Conservation (phyloP, 2,888 invertebrate genomes). For the Drosophila cracens region DNA sequence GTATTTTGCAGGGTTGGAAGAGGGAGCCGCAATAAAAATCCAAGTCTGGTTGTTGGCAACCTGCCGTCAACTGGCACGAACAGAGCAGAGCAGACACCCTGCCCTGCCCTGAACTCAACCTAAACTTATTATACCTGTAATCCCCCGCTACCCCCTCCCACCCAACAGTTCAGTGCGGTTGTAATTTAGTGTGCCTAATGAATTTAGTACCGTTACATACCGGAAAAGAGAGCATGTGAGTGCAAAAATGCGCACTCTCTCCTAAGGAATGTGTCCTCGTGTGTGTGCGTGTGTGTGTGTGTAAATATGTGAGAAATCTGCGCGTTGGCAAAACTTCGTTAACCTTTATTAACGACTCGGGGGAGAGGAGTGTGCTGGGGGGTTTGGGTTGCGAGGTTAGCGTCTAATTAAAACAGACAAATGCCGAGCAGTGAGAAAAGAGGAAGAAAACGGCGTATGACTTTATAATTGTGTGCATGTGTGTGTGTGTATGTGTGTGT, state of each 20-base stretch:
- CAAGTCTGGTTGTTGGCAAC: conserved; percentile 35
- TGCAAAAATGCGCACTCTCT: conserved; percentile 74
- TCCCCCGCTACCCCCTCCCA: not conserved
- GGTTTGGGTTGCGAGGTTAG: conserved; percentile 3
- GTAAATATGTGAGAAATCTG: conserved; percentile 73
- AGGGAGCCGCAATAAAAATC: conserved; percentile 55
- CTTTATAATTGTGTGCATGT: conserved; percentile 57
- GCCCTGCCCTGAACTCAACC: not conserved
- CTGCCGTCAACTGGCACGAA: conserved; percentile 45
- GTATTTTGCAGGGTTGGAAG: conserved; percentile 45
- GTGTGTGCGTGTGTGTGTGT: conserved; percentile 20
- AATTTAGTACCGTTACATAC: conserved; percentile 79
- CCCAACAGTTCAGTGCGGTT: conserved; percentile 58
- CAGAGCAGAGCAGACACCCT: conserved; percentile 7
- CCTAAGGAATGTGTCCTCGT: conserved; percentile 30
- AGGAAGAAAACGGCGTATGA: conserved; percentile 32
- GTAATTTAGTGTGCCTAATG: conserved; percentile 81
- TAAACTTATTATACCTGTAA: conserved; percentile 15
- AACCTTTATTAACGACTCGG: conserved; percentile 74
- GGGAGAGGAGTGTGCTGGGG: not conserved
- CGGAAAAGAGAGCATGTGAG: conserved; percentile 70
- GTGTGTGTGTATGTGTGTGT: conserved; percentile 11
- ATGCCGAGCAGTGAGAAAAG: conserved; percentile 33
- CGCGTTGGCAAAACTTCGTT: conserved; percentile 70
- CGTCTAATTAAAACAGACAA: conserved; percentile 74